Base-by-base conservation (phyloP, 1,140 invertebrate species). In the Sinonovacula constricta region DNA sequence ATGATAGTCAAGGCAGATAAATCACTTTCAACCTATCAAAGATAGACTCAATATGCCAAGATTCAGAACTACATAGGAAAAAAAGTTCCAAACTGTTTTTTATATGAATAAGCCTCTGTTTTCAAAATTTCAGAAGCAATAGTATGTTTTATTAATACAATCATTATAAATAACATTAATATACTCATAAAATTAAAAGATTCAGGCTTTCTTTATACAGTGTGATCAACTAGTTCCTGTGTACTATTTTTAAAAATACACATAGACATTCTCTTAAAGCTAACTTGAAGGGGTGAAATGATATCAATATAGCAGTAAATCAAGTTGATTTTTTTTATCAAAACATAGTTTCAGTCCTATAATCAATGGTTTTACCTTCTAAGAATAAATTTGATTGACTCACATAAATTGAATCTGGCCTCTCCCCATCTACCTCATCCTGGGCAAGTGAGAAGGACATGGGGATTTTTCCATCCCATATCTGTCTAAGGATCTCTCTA, bases 401-500 rank as follows among this genome's bases (percentile, higher is more conserved):
- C 86, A 92, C 91, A 92, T 97, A 99, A 92, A 95, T 97, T 24
- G 95, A 95, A 90, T 98, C 97, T 39, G 97, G 97, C 83, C 95
- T 94, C 88, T 96, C 95, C 14, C 97, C 92, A 86, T 94, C 94
- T 7, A 97, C 94, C 93, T 99, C 97, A 83, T 98, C 95, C 24
- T 94, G 92, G 86, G 96, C 93, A 33, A 99, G 92, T 84, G 94
- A 93, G 91, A 99, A 98, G 90, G 96, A 97, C 63, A 98, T 94
- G 0, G 97, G 97, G 59, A 99, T 92, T 91, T 96, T 95, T 5
- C 97, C 97, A 88, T 98, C 96, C 98, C 97, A 99, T 85, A 99
- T 94, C 93, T 97, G 96, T 53, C 96, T 93, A 57, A 99, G 90
- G 70, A 99, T 94, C 93, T 99, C 97, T 60, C 85, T 54, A 60